A percentile compares a stretch with the other conserved stretches of the same genome.
phyloP scores from a whole-genome alignment of 92 coral and sea anemone genomes.

The Scolanthus callimorphus region DNA sequence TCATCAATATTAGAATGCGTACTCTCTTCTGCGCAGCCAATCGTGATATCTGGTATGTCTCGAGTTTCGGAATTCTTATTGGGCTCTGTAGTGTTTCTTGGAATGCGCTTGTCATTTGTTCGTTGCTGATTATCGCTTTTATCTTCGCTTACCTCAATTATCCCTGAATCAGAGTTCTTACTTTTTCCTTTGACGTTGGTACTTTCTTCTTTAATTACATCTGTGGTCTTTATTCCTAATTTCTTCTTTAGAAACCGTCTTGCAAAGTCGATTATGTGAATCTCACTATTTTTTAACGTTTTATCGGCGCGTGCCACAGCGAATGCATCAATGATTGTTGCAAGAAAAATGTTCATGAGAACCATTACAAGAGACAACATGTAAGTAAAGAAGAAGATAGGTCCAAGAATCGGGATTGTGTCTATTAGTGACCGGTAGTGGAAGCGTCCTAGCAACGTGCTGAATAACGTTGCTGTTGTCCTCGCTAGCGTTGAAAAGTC shows the following conservation, averaged over 20 bases:
- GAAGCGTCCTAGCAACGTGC: conserved; percentile 80
- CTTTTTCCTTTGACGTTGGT: too few species aligned
- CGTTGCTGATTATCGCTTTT: too few species aligned
- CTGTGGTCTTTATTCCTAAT: not conserved
- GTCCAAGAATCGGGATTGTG: conserved; percentile 59
- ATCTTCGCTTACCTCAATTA: too few species aligned
- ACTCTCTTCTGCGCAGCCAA: too few species aligned
- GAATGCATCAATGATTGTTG: conserved; percentile 74
- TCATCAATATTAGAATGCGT: too few species aligned
- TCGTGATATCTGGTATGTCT: too few species aligned
- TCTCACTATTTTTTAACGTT: conserved; percentile 40
- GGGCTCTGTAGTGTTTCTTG: too few species aligned
- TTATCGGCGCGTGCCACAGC: conserved; percentile 65
- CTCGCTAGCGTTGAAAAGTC: conserved; percentile 55
- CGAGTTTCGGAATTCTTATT: too few species aligned
- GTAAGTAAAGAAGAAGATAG: conserved; percentile 75
- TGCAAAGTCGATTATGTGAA: conserved; percentile 53
- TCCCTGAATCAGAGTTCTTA: too few species aligned
- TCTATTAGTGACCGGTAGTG: conserved; percentile 55
- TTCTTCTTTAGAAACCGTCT: not conserved
- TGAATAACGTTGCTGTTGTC: conserved; percentile 61
- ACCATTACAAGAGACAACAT: conserved; percentile 83
- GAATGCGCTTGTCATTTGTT: too few species aligned
- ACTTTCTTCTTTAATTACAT: too few species aligned
- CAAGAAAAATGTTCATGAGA: conserved; percentile 73